Base-by-base conservation (phyloP, 37 sponge, comb jelly and placozoan genomes). In the Beroe forskalii region DNA sequence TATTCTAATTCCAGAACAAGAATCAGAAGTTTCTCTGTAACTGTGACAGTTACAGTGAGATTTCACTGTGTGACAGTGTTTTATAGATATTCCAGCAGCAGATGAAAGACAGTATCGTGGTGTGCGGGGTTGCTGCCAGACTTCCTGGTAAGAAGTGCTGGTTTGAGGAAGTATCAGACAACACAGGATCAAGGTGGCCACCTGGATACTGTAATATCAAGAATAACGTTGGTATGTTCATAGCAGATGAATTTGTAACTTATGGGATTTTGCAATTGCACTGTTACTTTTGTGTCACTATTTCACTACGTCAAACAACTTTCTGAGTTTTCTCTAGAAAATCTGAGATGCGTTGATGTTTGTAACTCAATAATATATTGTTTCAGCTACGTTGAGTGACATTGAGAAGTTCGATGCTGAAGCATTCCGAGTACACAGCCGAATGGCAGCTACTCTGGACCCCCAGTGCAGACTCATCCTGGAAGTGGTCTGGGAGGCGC, bases 371-470 rank as follows among this genome's bases (percentile, higher is more conserved):
- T n/a, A n/a, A n/a, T n/a, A n/a, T n/a, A n/a, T n/a, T n/a, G 12
- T 48, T 27, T n/a, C 31, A 64, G 76, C 76, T 2, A 72, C 76
- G 4, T 36, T 72, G 40, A 38, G 28, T 32, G 23, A 36, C 20
- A 33, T 72, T 6, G 76, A 72, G 40, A 32, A 38, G 76, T 72
- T 72, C 30, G 76, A 72, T 33, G 19, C 76, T 4, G 76, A 27
- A 72, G 76, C 40, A 72, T 72, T 72, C 40, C 4, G 76, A 27
- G 40, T 72, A 8, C 76, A 72, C 40, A 72, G 76, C 40, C 4
- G 76, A 72, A 72, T 72, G 76, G 76, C 76, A 8, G 76, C 76
- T 28, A 36, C 76, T 6, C 76, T 72, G 39, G 76, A 72, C 30
- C 76, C 76, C 14, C 76, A 72, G 27, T 72, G 76, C 27, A 32